Percentiles rank a stretch among this genome's conserved stretches.
Evolutionary conservation across 2,797 vertebrate genomes (phyloP).

Genomic region (Poecilia gillii): DNA sequence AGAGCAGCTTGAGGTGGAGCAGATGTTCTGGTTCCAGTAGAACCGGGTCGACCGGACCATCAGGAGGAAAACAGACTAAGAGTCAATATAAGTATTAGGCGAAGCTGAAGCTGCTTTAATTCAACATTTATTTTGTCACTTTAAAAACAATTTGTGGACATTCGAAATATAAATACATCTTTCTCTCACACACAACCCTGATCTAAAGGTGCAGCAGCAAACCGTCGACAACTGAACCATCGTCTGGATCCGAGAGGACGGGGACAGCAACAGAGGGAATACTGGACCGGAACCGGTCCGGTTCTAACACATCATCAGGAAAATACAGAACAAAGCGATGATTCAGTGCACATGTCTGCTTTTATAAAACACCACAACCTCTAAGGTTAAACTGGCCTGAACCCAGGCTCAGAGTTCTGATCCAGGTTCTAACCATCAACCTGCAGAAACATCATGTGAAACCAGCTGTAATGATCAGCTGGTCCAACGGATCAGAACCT

Average conservation of each 20-base stretch:
- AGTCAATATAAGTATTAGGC: too few species aligned
- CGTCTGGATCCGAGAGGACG: constrained; percentile 10
- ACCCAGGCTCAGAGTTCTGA: neutral
- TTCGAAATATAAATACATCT: constrained; percentile 84
- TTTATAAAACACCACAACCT: neutral
- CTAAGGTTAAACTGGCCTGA: neutral
- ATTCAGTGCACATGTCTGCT: neutral
- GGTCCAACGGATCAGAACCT: too few species aligned
- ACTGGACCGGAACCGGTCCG: neutral
- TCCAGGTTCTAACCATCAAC: neutral
- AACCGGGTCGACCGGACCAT: too few species aligned
- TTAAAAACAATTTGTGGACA: constrained; percentile 78
- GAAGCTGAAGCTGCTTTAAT: constrained; percentile 43
- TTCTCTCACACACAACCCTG: constrained; percentile 54
- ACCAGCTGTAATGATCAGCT: neutral
- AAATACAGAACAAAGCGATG: neutral
- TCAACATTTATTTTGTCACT: constrained; percentile 79
- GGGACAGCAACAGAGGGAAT: neutral
- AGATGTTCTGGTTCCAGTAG: too few species aligned
- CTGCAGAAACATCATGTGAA: neutral
- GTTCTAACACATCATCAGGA: neutral
- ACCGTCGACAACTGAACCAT: constrained; percentile 18
- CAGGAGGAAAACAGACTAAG: too few species aligned
- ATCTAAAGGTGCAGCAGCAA: constrained; percentile 64
- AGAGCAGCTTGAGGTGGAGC: too few species aligned